Evolutionary conservation across 2,888 invertebrate species (phyloP).

Genomic region (Leptothorax acervorum): DNA sequence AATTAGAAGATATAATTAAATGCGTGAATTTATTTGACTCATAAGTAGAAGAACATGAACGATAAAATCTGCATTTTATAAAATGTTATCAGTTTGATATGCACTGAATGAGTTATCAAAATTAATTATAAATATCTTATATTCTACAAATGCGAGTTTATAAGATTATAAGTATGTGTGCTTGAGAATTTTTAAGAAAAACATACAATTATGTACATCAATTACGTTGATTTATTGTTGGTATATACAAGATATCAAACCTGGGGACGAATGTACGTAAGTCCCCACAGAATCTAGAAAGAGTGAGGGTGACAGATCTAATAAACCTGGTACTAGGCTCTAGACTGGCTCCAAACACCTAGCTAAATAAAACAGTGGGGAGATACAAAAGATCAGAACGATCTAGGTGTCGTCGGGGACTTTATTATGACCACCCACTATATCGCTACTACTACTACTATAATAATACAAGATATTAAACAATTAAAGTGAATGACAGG

Average conservation of each 20-base stretch:
- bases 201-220: neutral
- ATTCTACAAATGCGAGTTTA: neutral
- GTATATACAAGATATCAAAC: neutral
- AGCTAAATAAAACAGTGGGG: too few relatives aligned
- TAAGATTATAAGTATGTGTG: neutral
- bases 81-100: neutral
- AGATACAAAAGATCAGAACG: too few relatives aligned
- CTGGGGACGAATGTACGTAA: too few relatives aligned
- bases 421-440: too few relatives aligned
- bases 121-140: neutral
- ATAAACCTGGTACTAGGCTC: too few relatives aligned
- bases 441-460: too few relatives aligned
- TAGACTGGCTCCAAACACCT: too few relatives aligned
- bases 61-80: neutral
- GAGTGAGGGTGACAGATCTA: too few relatives aligned
- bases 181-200: conserved; percentile 4
- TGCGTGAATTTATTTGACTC: neutral
- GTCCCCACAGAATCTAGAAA: too few relatives aligned
- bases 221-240: conserved; percentile 24
- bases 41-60: neutral
- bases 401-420: too few relatives aligned
- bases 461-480: neutral
- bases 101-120: neutral
- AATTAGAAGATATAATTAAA: neutral
- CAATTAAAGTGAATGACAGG: neutral